Percentiles rank a stretch among this genome's conserved stretches.
Conservation (phyloP, 2,113 vertebrate genomes). For the Leptodactylus fuscus region DNA sequence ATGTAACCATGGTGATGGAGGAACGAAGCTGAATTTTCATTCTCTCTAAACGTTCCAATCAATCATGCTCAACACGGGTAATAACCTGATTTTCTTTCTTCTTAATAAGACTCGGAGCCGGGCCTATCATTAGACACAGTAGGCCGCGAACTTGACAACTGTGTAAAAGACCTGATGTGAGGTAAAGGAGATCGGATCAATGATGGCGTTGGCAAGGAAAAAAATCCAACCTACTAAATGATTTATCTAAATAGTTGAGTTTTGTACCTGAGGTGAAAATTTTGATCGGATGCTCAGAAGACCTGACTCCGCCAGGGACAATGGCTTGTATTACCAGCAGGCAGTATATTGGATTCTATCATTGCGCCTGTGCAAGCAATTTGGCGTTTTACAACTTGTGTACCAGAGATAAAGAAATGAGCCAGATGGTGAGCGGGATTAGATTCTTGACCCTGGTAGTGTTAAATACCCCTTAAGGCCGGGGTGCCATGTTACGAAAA, state of each 20-base stretch:
- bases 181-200: neutral
- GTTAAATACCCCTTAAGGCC: too few species aligned
- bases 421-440: too few species aligned
- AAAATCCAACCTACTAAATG: neutral
- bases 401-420: too few species aligned
- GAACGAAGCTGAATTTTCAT: neutral
- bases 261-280: neutral
- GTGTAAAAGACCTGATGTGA: neutral
- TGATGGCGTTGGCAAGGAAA: neutral
- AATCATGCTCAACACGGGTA: neutral
- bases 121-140: neutral
- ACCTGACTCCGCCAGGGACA: too few species aligned
- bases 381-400: too few species aligned
- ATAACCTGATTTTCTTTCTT: constrained; percentile 12
- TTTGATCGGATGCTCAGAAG: too few species aligned
- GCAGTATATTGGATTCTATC: too few species aligned
- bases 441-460: too few species aligned
- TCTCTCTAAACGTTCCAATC: constrained; percentile 19
- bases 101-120: neutral
- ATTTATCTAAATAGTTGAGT: neutral
- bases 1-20: constrained; percentile 8
- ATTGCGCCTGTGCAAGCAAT: too few species aligned
- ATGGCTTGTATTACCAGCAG: too few species aligned
- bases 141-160: neutral
- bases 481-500: too few species aligned